phyloP scores from a whole-genome alignment of 2,113 vertebrate species.

The Paraplagusia blochii region DNA sequence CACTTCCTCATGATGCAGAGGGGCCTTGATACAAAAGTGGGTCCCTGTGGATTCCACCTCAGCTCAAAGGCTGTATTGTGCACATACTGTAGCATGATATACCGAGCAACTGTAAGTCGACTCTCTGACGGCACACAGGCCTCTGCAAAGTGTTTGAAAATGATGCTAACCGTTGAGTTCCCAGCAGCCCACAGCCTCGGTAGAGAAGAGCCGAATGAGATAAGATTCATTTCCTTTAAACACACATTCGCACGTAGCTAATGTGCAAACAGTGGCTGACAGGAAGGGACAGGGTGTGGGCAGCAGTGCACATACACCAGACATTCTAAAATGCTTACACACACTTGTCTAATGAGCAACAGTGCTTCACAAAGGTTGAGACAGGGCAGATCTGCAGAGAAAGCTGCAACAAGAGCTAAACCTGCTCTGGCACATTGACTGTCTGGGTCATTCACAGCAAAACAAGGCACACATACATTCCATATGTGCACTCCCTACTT shows the following conservation, averaged over 20 bases:
- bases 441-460: background rate
- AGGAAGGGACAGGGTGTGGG: slow-evolving; percentile 51
- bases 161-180: slow-evolving; percentile 6
- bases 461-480: slow-evolving; percentile 1
- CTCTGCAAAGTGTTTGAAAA: slow-evolving; percentile 20
- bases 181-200: slow-evolving; percentile 20
- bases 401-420: slow-evolving; percentile 28
- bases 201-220: slow-evolving; percentile 33
- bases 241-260: slow-evolving; percentile 36
- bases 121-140: slow-evolving; percentile 2
- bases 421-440: slow-evolving; percentile 27
- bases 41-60: slow-evolving; percentile 23
- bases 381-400: slow-evolving; percentile 5
- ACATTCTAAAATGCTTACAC: slow-evolving; percentile 12
- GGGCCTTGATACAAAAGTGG: slow-evolving; percentile 24
- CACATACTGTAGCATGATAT: slow-evolving; percentile 6
- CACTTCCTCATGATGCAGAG: slow-evolving; percentile 18
- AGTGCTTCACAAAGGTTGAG: slow-evolving; percentile 19
- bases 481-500: slow-evolving; percentile 15
- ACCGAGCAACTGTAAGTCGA: slow-evolving; percentile 7
- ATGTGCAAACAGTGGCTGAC: slow-evolving; percentile 37
- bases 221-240: slow-evolving; percentile 49
- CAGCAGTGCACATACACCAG: slow-evolving; percentile 4
- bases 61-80: slow-evolving; percentile 38
- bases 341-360: slow-evolving; percentile 2